Evolutionary conservation across 2,888 invertebrate genomes (phyloP), one percentile per base, ranked within the genome.

Genomic region (Smittia sp.): DNA sequence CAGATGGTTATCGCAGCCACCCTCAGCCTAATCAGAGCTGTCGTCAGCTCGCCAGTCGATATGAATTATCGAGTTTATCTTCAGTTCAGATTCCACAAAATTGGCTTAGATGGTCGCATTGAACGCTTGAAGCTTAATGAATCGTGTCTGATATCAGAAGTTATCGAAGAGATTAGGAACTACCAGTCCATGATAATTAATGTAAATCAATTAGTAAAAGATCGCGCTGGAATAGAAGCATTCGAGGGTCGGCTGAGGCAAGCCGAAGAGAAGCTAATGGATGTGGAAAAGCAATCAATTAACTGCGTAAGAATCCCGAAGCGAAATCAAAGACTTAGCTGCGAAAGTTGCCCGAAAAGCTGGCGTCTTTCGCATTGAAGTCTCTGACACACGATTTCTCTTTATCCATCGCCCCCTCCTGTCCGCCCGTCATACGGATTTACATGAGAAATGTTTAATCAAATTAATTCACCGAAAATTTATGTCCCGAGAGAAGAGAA

Each of bases 381-480:
- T 68, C 68, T 68, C 18, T 38, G 32, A 32, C n/a, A 58, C 20
- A 22, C 18, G 3, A 13, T 46, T 46, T 46, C 46, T 58, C n/a
- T 20, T 58, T 58, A 13, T 22, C 58, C 52, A 52, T 58, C n/a
- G 3, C 22, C 22, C 58, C 18, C 38, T 32, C 24, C 62, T 25
- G n/a, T n/a, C 27, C 66, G 38, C 25, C 38, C 66, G 38, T 66
- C 66, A 15, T 38, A 66, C 38, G 66, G 66, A 66, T 66, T 66
- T 66, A 66, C 20, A 38, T 38, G 22, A 24, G 18, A 41, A 38
- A 39, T 20, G 25, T 69, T 69, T 69, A 69, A 69, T 69, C 69
- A 69, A 69, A 69, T 69, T 69, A 69, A 69, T 69, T 69, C 69
- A 69, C 69, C 69, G 32, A 69, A 69, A 69, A 69, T 69, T 69